Percentiles rank a stretch among this genome's conserved stretches.
phyloP scores from a whole-genome alignment of 2,797 vertebrate species.

The Rhincodon typus region DNA sequence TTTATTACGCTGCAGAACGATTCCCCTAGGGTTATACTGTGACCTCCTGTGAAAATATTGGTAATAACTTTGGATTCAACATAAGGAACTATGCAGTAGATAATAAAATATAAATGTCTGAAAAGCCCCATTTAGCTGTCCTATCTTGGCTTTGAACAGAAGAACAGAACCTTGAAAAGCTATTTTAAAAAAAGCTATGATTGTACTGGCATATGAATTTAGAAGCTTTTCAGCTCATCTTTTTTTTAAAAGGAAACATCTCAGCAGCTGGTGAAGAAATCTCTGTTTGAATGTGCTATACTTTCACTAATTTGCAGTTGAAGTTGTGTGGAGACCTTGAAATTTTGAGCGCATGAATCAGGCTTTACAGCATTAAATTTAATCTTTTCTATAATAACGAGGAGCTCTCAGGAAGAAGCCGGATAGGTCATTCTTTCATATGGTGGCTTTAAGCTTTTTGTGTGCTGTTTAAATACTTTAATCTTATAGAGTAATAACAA shows the following conservation, averaged over 20 bases:
- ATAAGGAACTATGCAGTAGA: neutral
- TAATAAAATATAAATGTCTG: constrained; percentile 27
- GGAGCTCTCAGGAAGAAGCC: neutral
- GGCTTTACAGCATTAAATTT: constrained; percentile 36
- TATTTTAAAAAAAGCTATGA: neutral
- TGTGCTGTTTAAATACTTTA: neutral
- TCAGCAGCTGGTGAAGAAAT: neutral
- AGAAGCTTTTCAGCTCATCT: constrained; percentile 20
- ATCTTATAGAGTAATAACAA: constrained; percentile 8
- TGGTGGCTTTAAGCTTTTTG: constrained; percentile 15
- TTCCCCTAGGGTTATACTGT: neutral
- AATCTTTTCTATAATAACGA: constrained; percentile 32
- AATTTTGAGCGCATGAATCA: constrained; percentile 44
- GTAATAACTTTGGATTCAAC: neutral
- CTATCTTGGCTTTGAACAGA: neutral
- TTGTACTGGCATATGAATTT: constrained; percentile 28
- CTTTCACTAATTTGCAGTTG: constrained; percentile 27
- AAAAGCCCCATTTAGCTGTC: constrained; percentile 12
- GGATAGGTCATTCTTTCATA: constrained; percentile 25
- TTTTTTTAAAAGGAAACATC: neutral
- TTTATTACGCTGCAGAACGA: neutral
- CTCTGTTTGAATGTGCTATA: neutral
- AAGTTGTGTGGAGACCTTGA: constrained; percentile 40
- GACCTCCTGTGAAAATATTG: constrained; percentile 17
- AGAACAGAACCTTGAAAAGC: constrained; percentile 29